A percentile compares a stretch with the other conserved stretches of the same genome.
Evolutionary conservation across 2,797 vertebrate species (phyloP).

Genomic region (Bradypodion ventrale): DNA sequence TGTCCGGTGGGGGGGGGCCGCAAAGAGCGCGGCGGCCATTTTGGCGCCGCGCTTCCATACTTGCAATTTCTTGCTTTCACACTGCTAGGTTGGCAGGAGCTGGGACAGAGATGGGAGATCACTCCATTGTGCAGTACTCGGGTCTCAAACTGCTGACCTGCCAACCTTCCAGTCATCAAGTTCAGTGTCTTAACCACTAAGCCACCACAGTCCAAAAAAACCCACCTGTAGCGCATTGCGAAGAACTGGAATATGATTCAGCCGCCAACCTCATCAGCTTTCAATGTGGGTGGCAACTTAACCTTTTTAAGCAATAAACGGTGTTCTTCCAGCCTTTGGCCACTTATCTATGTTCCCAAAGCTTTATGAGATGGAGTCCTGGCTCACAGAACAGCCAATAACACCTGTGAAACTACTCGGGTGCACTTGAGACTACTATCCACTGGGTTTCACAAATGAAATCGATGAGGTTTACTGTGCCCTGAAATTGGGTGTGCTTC

Average conservation of each 20-base stretch:
- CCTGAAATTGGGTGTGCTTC: neutral
- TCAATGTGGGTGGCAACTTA: neutral
- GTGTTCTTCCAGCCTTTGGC: neutral
- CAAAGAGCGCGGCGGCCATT: too few species aligned
- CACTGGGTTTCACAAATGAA: neutral
- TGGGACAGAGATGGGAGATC: too few species aligned
- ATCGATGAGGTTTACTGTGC: neutral
- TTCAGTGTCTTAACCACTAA: too few species aligned
- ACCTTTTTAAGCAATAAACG: neutral
- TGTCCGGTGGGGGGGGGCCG: too few species aligned
- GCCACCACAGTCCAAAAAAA: too few species aligned
- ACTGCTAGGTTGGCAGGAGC: too few species aligned
- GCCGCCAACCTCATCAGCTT: too few species aligned
- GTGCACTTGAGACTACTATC: neutral
- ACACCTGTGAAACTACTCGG: neutral
- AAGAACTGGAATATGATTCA: neutral
- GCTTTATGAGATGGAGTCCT: neutral
- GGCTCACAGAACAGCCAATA: neutral
- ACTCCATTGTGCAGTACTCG: too few species aligned
- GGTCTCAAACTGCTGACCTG: too few species aligned
- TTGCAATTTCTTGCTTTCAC: too few species aligned
- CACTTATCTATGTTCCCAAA: neutral
- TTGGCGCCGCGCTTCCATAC: too few species aligned
- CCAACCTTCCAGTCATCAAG: too few species aligned
- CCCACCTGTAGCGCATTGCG: neutral